A percentile compares a stretch with the other conserved stretches of the same genome.
phyloP scores from a whole-genome alignment of 2,113 vertebrate genomes.

The Stercorarius parasiticus region DNA sequence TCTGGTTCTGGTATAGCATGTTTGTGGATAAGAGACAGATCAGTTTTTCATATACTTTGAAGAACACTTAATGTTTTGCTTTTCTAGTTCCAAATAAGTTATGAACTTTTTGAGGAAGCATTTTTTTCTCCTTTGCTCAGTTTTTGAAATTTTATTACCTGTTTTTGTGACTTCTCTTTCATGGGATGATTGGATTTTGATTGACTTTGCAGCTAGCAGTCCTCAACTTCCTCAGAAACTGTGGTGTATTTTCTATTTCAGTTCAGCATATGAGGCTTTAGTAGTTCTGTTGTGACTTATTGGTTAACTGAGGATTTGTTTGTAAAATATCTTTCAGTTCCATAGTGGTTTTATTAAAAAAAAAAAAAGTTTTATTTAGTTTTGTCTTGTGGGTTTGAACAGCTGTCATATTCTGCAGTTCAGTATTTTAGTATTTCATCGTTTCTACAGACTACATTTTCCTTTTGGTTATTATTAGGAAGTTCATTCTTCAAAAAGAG shows the following conservation, averaged over 20 bases:
- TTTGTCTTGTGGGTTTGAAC: not conserved
- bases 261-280: not conserved
- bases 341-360: not conserved
- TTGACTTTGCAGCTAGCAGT: not conserved
- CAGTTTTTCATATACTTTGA: not conserved
- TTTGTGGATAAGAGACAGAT: not conserved
- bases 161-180: not conserved
- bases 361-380: not conserved
- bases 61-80: not conserved
- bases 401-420: not conserved
- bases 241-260: not conserved
- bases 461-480: not conserved
- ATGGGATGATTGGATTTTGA: not conserved
- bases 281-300: not conserved
- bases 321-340: not conserved
- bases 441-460: not conserved
- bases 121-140: not conserved
- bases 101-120: not conserved
- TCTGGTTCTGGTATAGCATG: not conserved
- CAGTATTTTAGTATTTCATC: not conserved
- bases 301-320: not conserved
- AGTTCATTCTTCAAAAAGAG: not conserved
- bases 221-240: not conserved
- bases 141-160: not conserved
- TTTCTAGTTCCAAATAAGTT: not conserved